Conservation (phyloP, 1,140 invertebrate genomes). For the Bombus terrestris region DNA sequence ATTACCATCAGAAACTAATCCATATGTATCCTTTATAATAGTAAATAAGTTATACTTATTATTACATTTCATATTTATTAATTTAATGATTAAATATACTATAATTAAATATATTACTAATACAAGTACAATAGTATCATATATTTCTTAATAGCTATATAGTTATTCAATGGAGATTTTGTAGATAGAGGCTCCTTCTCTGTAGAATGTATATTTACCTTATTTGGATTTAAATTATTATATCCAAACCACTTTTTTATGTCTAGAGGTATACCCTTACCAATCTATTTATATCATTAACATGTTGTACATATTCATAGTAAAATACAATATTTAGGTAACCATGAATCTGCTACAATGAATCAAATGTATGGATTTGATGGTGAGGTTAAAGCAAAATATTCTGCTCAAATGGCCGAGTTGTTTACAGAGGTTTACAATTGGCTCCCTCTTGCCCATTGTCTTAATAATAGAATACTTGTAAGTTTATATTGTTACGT, state of each 20-base stretch:
- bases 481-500: conserved; percentile 83
- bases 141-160: conserved; percentile 69
- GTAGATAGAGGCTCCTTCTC: conserved; percentile 99
- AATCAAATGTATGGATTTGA: conserved; percentile 99
- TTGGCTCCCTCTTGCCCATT: conserved; percentile 97
- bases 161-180: conserved; percentile 99
- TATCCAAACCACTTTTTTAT: conserved; percentile 99
- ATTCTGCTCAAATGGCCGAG: conserved; percentile 96
- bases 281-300: conserved; percentile 30
- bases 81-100: background rate
- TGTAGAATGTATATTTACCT: conserved; percentile 98
- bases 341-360: conserved; percentile 99
- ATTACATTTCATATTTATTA: background rate
- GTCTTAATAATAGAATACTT: conserved; percentile 95
- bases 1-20: conserved; percentile 96
- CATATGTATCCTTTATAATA: conserved; percentile 90
- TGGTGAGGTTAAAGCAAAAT: conserved; percentile 98
- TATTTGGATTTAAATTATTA: conserved; percentile 98
- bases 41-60: background rate
- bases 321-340: conserved; percentile 85
- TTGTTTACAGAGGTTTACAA: conserved; percentile 99
- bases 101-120: background rate
- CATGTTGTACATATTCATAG: background rate
- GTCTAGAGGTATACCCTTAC: conserved; percentile 91
- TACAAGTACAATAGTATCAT: conserved; percentile 29